These are phyloP conservation scores for Tetraneura akinire DNA, from an alignment of 1,140 invertebrate species.

Conservation along the genomic window DNA sequence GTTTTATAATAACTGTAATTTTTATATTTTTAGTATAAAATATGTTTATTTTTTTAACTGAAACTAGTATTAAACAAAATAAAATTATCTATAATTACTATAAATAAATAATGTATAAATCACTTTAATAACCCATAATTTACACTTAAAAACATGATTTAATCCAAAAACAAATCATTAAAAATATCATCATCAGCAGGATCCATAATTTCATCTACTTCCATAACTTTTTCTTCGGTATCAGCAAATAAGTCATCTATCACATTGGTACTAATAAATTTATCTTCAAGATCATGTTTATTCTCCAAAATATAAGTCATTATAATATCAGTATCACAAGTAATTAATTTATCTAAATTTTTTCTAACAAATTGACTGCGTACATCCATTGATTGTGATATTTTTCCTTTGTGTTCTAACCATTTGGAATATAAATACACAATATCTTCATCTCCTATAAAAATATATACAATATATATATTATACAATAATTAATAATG, in stretches of 20 bases:
- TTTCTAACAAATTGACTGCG: slow-evolving; percentile 17
- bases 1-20: too few relatives aligned
- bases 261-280: not conserved
- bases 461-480: too few relatives aligned
- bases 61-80: too few relatives aligned
- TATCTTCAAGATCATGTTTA: slow-evolving; percentile 24
- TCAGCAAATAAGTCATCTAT: slow-evolving; percentile 25
- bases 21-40: too few relatives aligned
- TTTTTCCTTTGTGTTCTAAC: slow-evolving; percentile 36
- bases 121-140: too few relatives aligned
- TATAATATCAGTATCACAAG: slow-evolving; percentile 12
- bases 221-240: slow-evolving; percentile 21
- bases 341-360: not conserved
- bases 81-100: too few relatives aligned
- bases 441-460: slow-evolving; percentile 44
- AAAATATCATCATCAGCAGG: slow-evolving; percentile 46
- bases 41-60: too few relatives aligned
- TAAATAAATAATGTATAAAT: too few relatives aligned
- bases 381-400: slow-evolving; percentile 25
- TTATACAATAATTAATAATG: too few relatives aligned
- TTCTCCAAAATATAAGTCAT: slow-evolving; percentile 18
- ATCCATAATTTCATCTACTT: slow-evolving; percentile 34
- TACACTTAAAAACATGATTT: not conserved
- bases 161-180: slow-evolving; percentile 42
- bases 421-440: slow-evolving; percentile 44